These are phyloP conservation scores for Epinephelus lanceolatus DNA, from an alignment of 2,113 vertebrate species.

Conservation along the genomic window DNA sequence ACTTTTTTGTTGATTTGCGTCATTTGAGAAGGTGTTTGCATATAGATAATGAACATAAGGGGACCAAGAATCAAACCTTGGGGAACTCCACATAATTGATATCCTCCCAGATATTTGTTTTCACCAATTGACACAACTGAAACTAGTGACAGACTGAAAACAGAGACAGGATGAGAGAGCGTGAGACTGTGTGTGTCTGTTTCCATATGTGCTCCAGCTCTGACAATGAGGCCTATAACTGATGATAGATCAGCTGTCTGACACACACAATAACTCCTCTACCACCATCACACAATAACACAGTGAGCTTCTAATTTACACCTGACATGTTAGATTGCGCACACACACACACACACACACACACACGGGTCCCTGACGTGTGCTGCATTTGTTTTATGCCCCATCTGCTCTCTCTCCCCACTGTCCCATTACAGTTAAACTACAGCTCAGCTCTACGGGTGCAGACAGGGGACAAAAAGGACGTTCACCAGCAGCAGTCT, in stretches of 20 bases:
- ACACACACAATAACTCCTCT: slow-evolving; percentile 10
- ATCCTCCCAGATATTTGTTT: background rate
- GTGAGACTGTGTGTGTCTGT: background rate
- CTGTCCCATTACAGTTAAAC: slow-evolving; percentile 51
- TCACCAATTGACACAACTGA: background rate
- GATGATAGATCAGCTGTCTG: slow-evolving; percentile 23
- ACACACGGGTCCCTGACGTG: slow-evolving; percentile 37
- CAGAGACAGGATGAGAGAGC: background rate
- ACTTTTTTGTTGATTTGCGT: background rate
- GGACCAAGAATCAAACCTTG: background rate
- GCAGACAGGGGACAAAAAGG: slow-evolving; percentile 60
- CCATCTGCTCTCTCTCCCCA: slow-evolving; percentile 61
- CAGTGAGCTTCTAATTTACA: slow-evolving; percentile 21
- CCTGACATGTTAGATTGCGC: background rate
- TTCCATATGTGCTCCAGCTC: background rate
- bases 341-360: slow-evolving; percentile 22
- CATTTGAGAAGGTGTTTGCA: background rate
- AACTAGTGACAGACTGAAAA: background rate
- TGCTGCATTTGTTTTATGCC: slow-evolving; percentile 59
- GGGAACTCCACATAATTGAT: background rate
- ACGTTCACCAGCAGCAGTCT: slow-evolving; percentile 8
- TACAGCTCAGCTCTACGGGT: slow-evolving; percentile 41
- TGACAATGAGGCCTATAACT: slow-evolving; percentile 12
- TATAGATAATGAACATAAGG: background rate
- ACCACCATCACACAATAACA: background rate